Percentiles rank a stretch among this genome's conserved stretches.
phyloP scores from a whole-genome alignment of 2,888 invertebrate genomes.

The Metallyticus violacea region DNA sequence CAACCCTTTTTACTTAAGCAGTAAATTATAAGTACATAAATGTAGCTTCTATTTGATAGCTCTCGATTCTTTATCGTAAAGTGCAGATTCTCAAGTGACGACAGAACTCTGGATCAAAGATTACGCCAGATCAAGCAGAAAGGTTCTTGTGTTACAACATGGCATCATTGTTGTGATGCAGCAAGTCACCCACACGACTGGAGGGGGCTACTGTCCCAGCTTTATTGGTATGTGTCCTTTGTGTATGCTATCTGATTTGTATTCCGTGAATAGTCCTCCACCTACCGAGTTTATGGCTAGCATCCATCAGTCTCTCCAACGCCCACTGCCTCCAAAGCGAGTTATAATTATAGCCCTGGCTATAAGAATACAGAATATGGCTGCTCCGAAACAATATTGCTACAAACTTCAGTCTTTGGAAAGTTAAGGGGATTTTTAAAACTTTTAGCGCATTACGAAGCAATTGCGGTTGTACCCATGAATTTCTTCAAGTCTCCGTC shows the following conservation, averaged over 20 bases:
- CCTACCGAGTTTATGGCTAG: background rate
- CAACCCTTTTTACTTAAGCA: too few relatives aligned
- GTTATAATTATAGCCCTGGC: background rate
- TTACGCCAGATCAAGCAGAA: background rate
- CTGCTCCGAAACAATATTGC: too few relatives aligned
- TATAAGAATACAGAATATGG: background rate
- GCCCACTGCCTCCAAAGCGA: background rate
- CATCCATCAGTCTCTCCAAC: background rate
- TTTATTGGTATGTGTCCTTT: background rate
- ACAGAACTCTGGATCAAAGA: too few relatives aligned
- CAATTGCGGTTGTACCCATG: too few relatives aligned
- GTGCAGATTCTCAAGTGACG: too few relatives aligned
- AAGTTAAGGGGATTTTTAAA: too few relatives aligned
- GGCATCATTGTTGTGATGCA: background rate
- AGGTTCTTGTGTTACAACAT: background rate
- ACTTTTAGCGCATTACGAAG: too few relatives aligned
- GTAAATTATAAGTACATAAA: too few relatives aligned
- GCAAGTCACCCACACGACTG: background rate
- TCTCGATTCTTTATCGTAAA: too few relatives aligned
- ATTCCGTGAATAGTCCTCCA: background rate
- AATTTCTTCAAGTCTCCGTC: too few relatives aligned
- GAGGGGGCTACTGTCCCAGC: background rate
- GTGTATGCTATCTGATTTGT: background rate
- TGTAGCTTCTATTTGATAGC: too few relatives aligned
- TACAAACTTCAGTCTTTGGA: too few relatives aligned